Evolutionary conservation across 2,888 invertebrate species (phyloP).

Genomic region (Prosopocoilus inquinatus): DNA sequence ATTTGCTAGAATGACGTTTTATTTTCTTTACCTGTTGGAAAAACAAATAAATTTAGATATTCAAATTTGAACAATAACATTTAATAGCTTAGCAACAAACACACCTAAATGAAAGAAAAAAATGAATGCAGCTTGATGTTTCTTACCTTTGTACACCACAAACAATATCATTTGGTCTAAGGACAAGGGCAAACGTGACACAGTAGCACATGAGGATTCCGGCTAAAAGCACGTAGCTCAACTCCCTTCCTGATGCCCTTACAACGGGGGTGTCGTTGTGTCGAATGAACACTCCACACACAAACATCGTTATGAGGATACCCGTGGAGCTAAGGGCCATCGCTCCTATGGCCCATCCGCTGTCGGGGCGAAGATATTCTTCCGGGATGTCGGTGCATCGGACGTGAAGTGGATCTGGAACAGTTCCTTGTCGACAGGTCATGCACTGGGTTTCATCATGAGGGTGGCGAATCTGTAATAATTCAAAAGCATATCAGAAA

Average conservation of each 20-base stretch:
- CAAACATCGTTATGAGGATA: conserved; percentile 72
- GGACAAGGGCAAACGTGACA: conserved; percentile 88
- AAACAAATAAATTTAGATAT: too few relatives aligned
- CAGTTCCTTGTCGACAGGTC: conserved; percentile 77
- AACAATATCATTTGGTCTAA: conserved; percentile 82
- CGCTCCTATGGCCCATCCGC: conserved; percentile 90
- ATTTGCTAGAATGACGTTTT: too few relatives aligned
- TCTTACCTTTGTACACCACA: conserved; percentile 84
- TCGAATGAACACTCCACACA: conserved; percentile 58
- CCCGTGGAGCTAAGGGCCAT: conserved; percentile 87
- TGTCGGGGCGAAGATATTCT: conserved; percentile 76
- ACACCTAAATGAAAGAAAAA: background rate
- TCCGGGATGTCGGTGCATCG: conserved; percentile 77
- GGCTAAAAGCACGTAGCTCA: conserved; percentile 86
- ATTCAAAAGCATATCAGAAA: background rate
- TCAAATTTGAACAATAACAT: too few relatives aligned
- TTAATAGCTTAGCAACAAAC: too few relatives aligned
- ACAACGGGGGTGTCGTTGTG: conserved; percentile 94
- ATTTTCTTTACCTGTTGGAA: too few relatives aligned
- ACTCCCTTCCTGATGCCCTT: conserved; percentile 88
- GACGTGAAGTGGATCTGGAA: conserved; percentile 75
- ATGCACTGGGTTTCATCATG: conserved; percentile 80
- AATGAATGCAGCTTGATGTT: background rate
- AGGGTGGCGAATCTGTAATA: conserved; percentile 71
- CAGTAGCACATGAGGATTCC: conserved; percentile 90